Evolutionary conservation across 2,888 invertebrate genomes (phyloP), one percentile per base, ranked within the genome.

Genomic region (Cremastinae sp.): DNA sequence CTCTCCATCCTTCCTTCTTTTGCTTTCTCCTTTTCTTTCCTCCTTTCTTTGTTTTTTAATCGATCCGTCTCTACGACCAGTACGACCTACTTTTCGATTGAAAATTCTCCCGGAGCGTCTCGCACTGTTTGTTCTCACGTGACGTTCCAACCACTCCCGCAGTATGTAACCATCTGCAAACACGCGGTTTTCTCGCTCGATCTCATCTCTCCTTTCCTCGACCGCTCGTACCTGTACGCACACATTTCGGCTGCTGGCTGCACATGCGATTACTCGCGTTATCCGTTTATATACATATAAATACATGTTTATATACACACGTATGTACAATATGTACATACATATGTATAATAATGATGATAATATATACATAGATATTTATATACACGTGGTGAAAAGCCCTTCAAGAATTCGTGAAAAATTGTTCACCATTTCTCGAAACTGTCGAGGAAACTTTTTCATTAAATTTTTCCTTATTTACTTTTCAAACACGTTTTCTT

Each of bases 31-130:
- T 10, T 51, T 58, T 7, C 12, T 51, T 56, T 43, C n/a, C 8
- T 43, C 12, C 43, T 66, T 8, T 55, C 56, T 65, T 55, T n/a
- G n/a, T n/a, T 68, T 64, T 76, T 69, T 76, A 76, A 76, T 76
- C 76, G 76, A 76, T 76, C 73, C 59, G 53, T 51, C 70, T 70
- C 51, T 37, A 58, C 59, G 39, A 68, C 72, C 41, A 56, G 49
- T 61, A 62, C 66, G 75, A 76, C 76, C 76, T 64, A 73, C 53
- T 76, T 76, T 73, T 43, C 73, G 73, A 76, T 76, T 73, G 72
- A 76, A 76, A 73, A 76, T 69, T 73, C 65, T 69, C 47, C 58
- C 64, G 16, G 58, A 64, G 64, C 64, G 53, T 73, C 73, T 73
- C 41, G 39, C 73, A 47, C 58, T 76, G 73, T 76, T 76, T 76